Evolutionary conservation across 2,797 vertebrate genomes (phyloP).

Genomic region (Delichon dasypus): DNA sequence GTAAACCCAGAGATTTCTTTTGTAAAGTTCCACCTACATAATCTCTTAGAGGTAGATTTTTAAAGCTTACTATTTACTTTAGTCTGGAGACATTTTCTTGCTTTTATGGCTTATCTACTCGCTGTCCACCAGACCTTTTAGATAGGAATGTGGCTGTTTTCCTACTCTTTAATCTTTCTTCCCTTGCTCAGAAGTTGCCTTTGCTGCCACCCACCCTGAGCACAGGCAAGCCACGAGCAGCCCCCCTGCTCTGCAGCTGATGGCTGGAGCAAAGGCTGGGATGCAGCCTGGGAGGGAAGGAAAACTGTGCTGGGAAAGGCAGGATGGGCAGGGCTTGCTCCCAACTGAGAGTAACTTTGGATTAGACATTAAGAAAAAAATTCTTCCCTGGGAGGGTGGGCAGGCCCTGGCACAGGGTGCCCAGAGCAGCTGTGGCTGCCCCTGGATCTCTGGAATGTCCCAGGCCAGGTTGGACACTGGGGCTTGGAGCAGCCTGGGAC

Average conservation of each 20-base stretch:
- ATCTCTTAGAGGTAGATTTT: constrained; percentile 49
- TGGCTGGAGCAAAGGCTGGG: background rate
- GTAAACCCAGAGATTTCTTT: constrained; percentile 43
- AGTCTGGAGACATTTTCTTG: constrained; percentile 26
- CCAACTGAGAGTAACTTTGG: background rate
- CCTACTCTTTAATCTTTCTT: background rate
- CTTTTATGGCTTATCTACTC: constrained; percentile 52
- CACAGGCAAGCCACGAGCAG: background rate
- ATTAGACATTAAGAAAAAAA: background rate
- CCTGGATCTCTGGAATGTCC: background rate
- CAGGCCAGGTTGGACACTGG: background rate
- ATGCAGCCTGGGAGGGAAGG: no score
- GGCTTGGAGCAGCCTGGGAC: accelerated
- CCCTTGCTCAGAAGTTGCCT: background rate
- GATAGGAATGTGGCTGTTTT: background rate
- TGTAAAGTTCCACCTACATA: constrained; percentile 34
- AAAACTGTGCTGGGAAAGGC: background rate
- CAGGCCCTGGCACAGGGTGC: background rate
- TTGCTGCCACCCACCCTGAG: background rate
- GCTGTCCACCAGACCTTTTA: background rate
- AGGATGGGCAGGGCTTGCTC: background rate
- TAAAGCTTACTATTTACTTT: constrained; percentile 37
- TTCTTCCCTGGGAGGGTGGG: accelerated
- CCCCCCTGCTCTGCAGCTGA: background rate
- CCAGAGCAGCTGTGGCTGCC: background rate